Evolutionary conservation across 2,797 vertebrate genomes (phyloP), one percentile per base, ranked within the genome.

Genomic region (Lithobates sylvaticus): DNA sequence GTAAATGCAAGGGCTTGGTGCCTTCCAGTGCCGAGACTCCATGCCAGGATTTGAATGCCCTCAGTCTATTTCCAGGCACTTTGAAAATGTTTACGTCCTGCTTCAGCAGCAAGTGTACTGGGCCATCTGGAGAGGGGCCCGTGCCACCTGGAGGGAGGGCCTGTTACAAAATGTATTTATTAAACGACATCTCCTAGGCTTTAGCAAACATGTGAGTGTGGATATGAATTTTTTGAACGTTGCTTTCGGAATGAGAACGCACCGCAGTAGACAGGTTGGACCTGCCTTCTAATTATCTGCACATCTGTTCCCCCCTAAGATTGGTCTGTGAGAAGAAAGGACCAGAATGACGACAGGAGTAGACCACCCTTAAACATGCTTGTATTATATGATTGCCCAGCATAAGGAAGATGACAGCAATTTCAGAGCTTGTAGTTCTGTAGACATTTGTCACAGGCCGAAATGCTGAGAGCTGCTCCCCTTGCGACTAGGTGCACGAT

Each of bases 241-340:
- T 13, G 21, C 42, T 69, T 15, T 70, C 9, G 6, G 27, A 23
- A 47, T 8, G 68, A 73, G 36, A 85, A 78, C 15, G 39, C 67
- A 58, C 67, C 61, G 44, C 32, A 32, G 32, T 23, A 81, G 71
- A 81, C 44, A 68, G 72, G n/a, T 75, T 39, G 10, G 58, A 64
- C 84, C 79, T 70, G 78, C 84, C 84, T 86, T 44, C 78, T 79
- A 75, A 86, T 86, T 86, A 86, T 76, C 71, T 39, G 3, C 78
- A 86, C 84, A 86, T 86, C 84, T 86, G 78, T 76, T 86, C 29
- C 29, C 39, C 64, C 73, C 39, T 29, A 18, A 72, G 16, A 44
- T 42, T 39, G 39, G 13, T 39, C 15, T 29, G 23, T 23, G 68
- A 39, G 76, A 67, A 78, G 44, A 44, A 58, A 27, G 68, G 3